phyloP scores from a whole-genome alignment of 2,113 vertebrate species.

The Calcarius ornatus region DNA sequence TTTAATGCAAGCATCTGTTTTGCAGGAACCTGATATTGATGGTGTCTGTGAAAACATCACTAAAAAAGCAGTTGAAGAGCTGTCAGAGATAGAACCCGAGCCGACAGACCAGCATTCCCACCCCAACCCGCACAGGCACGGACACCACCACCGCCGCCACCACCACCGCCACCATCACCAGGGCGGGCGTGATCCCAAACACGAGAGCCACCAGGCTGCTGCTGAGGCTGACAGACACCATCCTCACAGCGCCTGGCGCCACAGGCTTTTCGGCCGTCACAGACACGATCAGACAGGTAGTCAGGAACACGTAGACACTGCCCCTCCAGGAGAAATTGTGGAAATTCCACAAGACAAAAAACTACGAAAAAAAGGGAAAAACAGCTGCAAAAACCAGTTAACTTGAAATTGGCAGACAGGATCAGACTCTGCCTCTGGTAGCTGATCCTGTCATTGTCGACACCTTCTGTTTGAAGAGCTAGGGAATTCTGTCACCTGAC shows the following conservation, averaged over 20 bases:
- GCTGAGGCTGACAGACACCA: neutral
- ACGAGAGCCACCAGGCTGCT: neutral
- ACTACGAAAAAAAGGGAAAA: slow-evolving; percentile 66
- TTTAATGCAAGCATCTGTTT: neutral
- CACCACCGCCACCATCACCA: neutral
- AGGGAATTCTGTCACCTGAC: slow-evolving; percentile 82
- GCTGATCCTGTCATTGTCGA: slow-evolving; percentile 95
- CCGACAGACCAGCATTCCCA: neutral
- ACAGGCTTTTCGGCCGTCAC: neutral
- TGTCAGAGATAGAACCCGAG: neutral
- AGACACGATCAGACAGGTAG: slow-evolving; percentile 1
- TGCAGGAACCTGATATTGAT: slow-evolving; percentile 59
- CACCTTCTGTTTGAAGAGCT: slow-evolving; percentile 80
- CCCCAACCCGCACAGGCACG: neutral
- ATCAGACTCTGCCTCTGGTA: slow-evolving; percentile 63
- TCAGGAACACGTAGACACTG: slow-evolving; percentile 14
- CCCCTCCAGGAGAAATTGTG: slow-evolving; percentile 8
- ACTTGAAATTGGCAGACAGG: slow-evolving; percentile 78
- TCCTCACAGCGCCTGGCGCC: neutral
- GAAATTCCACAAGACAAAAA: slow-evolving; percentile 20
- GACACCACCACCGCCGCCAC: neutral
- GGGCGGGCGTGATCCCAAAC: neutral
- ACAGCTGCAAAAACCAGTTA: slow-evolving; percentile 78
- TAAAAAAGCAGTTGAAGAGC: neutral
- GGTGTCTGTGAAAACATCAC: slow-evolving; percentile 64